Base-by-base conservation (phyloP, 2,888 invertebrate species). In the Pachycephus smyrnensis region DNA sequence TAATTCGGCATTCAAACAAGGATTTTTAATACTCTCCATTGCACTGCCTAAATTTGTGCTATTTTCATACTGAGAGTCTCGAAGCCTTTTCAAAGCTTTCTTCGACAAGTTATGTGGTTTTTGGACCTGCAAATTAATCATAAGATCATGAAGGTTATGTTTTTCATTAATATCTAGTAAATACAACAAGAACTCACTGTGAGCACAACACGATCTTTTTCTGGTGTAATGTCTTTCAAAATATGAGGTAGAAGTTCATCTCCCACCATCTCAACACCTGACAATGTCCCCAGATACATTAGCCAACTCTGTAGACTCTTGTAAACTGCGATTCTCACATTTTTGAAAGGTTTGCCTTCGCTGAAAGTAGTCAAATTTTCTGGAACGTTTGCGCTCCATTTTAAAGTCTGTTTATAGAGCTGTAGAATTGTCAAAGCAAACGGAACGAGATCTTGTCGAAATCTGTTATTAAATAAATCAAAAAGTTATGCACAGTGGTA, bases 221-320 rank as follows among this genome's bases (percentile, higher is more conserved):
- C 86, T 31, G 89, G 86, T 68, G 84, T 83, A 68, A 90, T 82
- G 80, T 91, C 91, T 75, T 83, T 88, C 11, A 88, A 80, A 79
- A 91, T 84, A 68, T 81, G 84, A 11, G 83, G 76, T 31, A 90
- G 78, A 80, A 87, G 86, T 74, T 89, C 88, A 31, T 90, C 86
- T 6, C 86, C 85, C 33, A 89, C 75, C 12, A 86, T 84, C 80
- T 90, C 89, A 80, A 90, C 82, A n/a, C 87, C 87, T n/a, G 90
- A 89, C 11, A 86, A 76, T 15, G 86, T 82, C n/a, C 85, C 83
- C 11, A 84, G 83, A 76, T 83, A 83, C 33, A 79, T 82, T 69
- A 91, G 69, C 91, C 91, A 91, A 12, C 82, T 79, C 32, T 86
- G 80, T 1, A 91, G 81, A 78, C 87, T 86, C 80, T 88, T 86